Conservation (phyloP, 2,797 vertebrate genomes). For the Falco novaeseelandiae region DNA sequence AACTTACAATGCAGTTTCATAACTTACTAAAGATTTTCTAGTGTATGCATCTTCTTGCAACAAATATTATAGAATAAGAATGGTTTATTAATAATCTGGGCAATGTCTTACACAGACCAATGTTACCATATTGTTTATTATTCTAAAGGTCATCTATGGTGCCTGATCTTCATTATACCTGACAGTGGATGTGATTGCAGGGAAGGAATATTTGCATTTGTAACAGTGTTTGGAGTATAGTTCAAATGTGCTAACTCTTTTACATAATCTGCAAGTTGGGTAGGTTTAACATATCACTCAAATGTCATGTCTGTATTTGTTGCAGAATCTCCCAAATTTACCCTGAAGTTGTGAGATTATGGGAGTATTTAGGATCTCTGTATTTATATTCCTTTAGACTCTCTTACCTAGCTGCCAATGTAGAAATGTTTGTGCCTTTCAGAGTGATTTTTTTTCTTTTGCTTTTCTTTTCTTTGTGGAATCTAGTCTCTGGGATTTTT, state of each 20-base stretch:
- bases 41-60: background rate
- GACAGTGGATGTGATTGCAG: background rate
- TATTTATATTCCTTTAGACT: background rate
- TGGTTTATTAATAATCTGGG: background rate
- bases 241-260: background rate
- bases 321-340: background rate
- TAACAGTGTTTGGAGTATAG: background rate
- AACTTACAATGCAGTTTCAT: fast-evolving
- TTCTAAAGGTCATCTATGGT: background rate
- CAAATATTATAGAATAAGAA: background rate
- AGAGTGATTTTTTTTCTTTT: background rate
- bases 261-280: background rate
- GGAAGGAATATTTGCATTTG: background rate
- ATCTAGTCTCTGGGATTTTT: background rate
- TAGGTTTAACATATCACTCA: background rate
- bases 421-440: background rate
- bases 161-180: background rate
- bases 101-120: background rate
- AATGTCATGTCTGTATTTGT: background rate
- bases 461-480: background rate
- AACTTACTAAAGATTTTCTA: background rate
- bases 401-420: background rate
- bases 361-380: background rate
- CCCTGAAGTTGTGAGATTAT: background rate
- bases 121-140: background rate